Conservation (phyloP, 1,140 invertebrate genomes). For the Akabosia matsudoensis region DNA sequence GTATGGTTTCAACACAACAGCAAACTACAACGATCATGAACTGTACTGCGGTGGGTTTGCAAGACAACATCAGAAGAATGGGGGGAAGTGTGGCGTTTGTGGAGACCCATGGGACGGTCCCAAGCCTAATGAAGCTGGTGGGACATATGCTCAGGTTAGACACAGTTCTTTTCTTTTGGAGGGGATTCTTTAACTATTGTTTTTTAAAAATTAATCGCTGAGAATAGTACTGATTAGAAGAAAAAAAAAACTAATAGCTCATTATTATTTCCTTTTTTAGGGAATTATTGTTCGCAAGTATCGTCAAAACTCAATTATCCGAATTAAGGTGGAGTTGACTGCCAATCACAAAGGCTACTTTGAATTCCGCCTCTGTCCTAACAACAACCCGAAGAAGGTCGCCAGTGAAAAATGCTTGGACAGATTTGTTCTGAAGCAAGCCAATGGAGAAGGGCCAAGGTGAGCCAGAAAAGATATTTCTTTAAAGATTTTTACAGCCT, state of each 20-base stretch:
- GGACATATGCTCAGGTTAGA: slow-evolving; percentile 64
- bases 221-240: not conserved
- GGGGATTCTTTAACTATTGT: not conserved
- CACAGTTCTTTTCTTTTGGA: too few relatives aligned
- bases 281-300: slow-evolving; percentile 76
- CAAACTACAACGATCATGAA: slow-evolving; percentile 83
- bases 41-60: slow-evolving; percentile 82
- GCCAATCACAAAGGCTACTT: slow-evolving; percentile 71
- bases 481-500: not conserved
- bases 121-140: slow-evolving; percentile 76
- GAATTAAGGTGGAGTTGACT: slow-evolving; percentile 71
- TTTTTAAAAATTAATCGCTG: too few relatives aligned
- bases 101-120: slow-evolving; percentile 71
- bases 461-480: slow-evolving; percentile 41
- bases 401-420: slow-evolving; percentile 74
- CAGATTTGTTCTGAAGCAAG: slow-evolving; percentile 62
- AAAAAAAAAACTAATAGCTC: not conserved
- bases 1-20: slow-evolving; percentile 62
- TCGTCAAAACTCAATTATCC: slow-evolving; percentile 62
- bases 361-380: slow-evolving; percentile 78
- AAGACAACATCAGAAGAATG: slow-evolving; percentile 67
- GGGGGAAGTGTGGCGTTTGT: slow-evolving; percentile 81
- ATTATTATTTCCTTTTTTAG: slow-evolving; percentile 49
- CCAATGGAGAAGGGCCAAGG: slow-evolving; percentile 51
- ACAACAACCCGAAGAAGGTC: slow-evolving; percentile 53